Conservation (phyloP, 1,140 invertebrate species). For the Halesus radiatus region DNA sequence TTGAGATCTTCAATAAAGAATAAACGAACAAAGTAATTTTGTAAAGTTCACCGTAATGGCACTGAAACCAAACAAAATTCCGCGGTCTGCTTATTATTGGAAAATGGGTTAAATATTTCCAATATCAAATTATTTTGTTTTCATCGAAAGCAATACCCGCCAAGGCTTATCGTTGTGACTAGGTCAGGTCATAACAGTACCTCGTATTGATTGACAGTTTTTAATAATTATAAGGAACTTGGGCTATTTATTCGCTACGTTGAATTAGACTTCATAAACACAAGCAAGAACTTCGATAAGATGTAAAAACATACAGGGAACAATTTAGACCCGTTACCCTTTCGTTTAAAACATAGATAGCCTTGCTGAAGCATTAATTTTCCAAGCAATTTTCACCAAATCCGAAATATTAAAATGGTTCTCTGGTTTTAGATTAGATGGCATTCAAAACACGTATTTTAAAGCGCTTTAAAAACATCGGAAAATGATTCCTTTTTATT, state of each 20-base stretch:
- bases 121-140: conserved; percentile 4
- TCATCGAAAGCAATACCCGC: neutral
- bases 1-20: conserved; percentile 8
- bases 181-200: neutral
- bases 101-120: conserved; percentile 16
- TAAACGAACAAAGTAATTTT: conserved; percentile 16
- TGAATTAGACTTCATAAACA: neutral
- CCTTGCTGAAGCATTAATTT: too few species aligned
- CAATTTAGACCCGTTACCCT: too few species aligned
- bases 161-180: conserved; percentile 8
- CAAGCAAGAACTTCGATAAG: too few species aligned
- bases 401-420: too few species aligned
- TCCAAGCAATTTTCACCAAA: too few species aligned
- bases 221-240: conserved; percentile 6
- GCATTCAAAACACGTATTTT: neutral
- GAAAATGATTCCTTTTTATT: too few species aligned
- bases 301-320: too few species aligned
- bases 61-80: conserved; percentile 13
- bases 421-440: neutral
- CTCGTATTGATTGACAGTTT: conserved; percentile 6
- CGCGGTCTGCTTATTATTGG: conserved; percentile 11
- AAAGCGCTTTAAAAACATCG: too few species aligned
- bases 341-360: too few species aligned
- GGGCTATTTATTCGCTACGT: neutral
- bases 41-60: neutral